A percentile compares a stretch with the other conserved stretches of the same genome.
These are phyloP conservation scores for Archilochus colubris DNA, from an alignment of 2,113 vertebrate genomes.

Conservation along the genomic window DNA sequence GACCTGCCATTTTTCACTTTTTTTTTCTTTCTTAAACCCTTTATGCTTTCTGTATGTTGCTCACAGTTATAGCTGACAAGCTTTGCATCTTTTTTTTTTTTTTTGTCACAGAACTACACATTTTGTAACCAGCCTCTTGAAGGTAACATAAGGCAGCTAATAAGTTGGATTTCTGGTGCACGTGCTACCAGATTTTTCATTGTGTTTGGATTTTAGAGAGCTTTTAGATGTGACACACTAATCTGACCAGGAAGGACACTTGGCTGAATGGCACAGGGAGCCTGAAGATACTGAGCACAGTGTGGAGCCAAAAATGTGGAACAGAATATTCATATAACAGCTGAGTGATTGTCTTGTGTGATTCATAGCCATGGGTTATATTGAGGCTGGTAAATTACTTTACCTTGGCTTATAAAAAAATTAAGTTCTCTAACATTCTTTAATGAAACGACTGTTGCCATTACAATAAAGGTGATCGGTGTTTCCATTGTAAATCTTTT, in stretches of 20 bases:
- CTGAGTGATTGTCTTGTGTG: slow-evolving; percentile 14
- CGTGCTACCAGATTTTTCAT: background rate
- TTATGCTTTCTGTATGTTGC: slow-evolving; percentile 40
- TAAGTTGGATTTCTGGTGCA: slow-evolving; percentile 7
- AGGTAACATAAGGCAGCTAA: slow-evolving; percentile 68
- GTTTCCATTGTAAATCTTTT: slow-evolving; percentile 67
- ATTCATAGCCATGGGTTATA: slow-evolving; percentile 33
- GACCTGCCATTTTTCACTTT: slow-evolving; percentile 33
- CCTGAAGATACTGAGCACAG: slow-evolving; percentile 43
- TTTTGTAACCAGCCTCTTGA: slow-evolving; percentile 39
- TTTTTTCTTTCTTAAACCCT: background rate
- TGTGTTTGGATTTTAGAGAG: slow-evolving; percentile 1
- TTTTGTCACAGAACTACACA: background rate
- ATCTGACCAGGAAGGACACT: background rate
- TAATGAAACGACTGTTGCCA: slow-evolving; percentile 44
- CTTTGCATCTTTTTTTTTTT: background rate
- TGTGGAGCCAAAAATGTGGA: slow-evolving; percentile 39
- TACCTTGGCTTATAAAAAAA: slow-evolving; percentile 40
- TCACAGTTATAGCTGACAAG: slow-evolving; percentile 14
- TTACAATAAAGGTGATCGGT: slow-evolving; percentile 62
- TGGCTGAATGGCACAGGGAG: slow-evolving; percentile 2
- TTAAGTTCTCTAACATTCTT: slow-evolving; percentile 50
- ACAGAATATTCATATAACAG: background rate
- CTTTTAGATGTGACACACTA: slow-evolving; percentile 13
- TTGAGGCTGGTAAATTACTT: slow-evolving; percentile 54